Evolutionary conservation across 2,888 invertebrate genomes (phyloP).

Genomic region (Eristalis pertinax): DNA sequence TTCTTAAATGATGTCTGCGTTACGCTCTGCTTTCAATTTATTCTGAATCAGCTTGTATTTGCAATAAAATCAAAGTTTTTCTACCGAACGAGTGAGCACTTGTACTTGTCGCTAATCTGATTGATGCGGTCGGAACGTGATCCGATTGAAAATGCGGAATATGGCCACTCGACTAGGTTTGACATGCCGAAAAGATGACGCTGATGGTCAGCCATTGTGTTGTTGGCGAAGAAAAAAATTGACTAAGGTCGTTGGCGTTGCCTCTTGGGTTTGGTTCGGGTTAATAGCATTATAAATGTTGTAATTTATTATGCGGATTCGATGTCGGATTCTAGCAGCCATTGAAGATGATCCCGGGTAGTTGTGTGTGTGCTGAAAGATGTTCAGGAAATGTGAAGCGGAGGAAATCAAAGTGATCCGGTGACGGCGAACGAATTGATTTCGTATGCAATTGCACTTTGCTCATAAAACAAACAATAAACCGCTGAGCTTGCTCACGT

Average conservation of each 20-base stretch:
- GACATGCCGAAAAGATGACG: conserved; percentile 51
- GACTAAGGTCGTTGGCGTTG: conserved; percentile 41
- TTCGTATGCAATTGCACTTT: neutral
- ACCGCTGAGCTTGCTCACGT: neutral
- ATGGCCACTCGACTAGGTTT: conserved; percentile 8
- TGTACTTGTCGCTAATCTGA: conserved; percentile 38
- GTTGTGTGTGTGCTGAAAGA: neutral
- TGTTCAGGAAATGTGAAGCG: neutral
- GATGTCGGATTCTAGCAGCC: conserved; percentile 2
- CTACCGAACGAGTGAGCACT: conserved; percentile 31
- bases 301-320: conserved; percentile 34
- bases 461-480: neutral
- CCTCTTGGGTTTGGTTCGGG: conserved; percentile 18
- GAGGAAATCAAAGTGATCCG: neutral
- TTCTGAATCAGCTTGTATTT: conserved; percentile 6
- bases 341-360: neutral
- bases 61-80: conserved; percentile 3
- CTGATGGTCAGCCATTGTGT: conserved; percentile 3
- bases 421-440: neutral
- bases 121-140: conserved; percentile 55
- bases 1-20: neutral
- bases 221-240: conserved; percentile 2
- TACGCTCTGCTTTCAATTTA: neutral
- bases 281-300: conserved; percentile 42
- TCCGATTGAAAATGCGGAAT: conserved; percentile 12